Evolutionary conservation across 2,888 invertebrate species (phyloP), one percentile per base, ranked within the genome.

Genomic region (Furcula furcula): DNA sequence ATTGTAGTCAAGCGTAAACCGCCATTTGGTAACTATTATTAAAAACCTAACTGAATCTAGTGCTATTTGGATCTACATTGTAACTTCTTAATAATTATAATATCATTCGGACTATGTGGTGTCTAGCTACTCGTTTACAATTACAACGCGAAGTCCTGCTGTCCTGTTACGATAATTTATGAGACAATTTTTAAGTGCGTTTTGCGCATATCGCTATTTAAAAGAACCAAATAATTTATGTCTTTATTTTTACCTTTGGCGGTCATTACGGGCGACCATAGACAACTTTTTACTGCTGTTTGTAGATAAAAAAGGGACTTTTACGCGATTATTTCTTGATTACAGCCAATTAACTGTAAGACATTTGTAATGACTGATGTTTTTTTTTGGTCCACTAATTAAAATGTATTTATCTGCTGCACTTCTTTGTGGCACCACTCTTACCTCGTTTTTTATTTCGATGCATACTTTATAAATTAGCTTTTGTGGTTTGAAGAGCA

Each of bases 161-260:
- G 53, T 47, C 42, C 40, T 36, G 47, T 45, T 43, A 44, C 46
- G 36, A 51, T 47, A 47, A 54, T 56, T 47, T 56, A 56, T 46
- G 46, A 39, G 41, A 50, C 54, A 49, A 43, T 52, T 42, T 49
- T 43, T 40, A 55, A 52, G 46, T 49, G 54, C 38, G 46, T 50
- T 47, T 55, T 42, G 47, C 47, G 39, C 45, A 47, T 41, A 34
- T 55, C 46, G 38, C 36, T 51, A 34, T 27, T 5, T 30, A 25
- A 52, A 46, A 36, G 39, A 36, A 23, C n/a, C 26, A 35, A 34
- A 36, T 38, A 43, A 44, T 51, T 48, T 48, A 51, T 42, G 42
- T 51, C 45, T 46, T 20, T 51, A 56, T 56, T 46, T 56, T 48
- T 51, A 46, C 29, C 41, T 36, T 34, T 31, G 34, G 28, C 28